These are phyloP conservation scores for Heliothis peltigera DNA, from an alignment of 2,888 invertebrate species.

Conservation along the genomic window DNA sequence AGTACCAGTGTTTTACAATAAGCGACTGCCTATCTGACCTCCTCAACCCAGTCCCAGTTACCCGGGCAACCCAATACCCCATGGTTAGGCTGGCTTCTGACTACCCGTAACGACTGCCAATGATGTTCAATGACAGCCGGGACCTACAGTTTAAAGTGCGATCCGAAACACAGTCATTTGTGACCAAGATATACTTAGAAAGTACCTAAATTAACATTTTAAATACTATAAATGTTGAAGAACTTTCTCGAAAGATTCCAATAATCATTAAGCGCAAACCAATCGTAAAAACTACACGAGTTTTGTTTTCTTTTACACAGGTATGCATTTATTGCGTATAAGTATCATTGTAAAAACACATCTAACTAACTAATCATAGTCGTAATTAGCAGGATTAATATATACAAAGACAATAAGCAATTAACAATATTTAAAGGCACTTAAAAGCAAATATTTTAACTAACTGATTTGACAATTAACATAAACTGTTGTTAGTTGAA, in stretches of 20 bases:
- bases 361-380: constrained; percentile 29
- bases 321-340: too few relatives aligned
- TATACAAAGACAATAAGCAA: constrained; percentile 34
- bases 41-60: too few relatives aligned
- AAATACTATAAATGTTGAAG: background rate
- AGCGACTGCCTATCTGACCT: too few relatives aligned
- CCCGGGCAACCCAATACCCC: too few relatives aligned
- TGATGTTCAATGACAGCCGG: too few relatives aligned
- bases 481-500: constrained; percentile 5
- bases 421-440: constrained; percentile 18
- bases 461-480: constrained; percentile 6
- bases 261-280: background rate
- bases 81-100: too few relatives aligned
- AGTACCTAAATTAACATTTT: too few relatives aligned
- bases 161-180: too few relatives aligned
- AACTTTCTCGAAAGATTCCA: background rate
- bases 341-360: background rate
- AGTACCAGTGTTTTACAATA: too few relatives aligned
- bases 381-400: constrained; percentile 32
- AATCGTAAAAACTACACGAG: background rate
- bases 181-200: too few relatives aligned
- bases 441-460: constrained; percentile 7
- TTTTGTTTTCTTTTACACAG: constrained; percentile 1
- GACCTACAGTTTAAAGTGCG: too few relatives aligned
- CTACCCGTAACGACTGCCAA: too few relatives aligned